Evolutionary conservation across 2,797 vertebrate genomes (phyloP).

Genomic region (Sylvia borin): DNA sequence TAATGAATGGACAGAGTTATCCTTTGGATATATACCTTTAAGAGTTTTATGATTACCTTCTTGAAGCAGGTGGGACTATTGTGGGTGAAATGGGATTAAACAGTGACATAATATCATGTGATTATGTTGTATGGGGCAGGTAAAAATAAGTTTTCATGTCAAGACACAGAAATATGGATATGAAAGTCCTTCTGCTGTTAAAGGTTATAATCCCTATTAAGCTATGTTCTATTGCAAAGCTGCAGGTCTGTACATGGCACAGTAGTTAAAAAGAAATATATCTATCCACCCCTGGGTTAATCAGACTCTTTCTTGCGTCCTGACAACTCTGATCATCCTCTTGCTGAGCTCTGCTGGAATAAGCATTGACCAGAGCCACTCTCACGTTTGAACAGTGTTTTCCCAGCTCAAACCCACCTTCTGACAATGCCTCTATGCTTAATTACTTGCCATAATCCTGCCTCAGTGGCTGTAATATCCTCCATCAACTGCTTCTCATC

Average conservation of each 20-base stretch:
- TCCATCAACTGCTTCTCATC: background rate
- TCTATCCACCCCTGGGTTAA: background rate
- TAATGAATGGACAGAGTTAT: conserved; percentile 8
- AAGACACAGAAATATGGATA: background rate
- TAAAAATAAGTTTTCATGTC: background rate
- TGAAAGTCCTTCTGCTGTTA: background rate
- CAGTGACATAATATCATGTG: background rate
- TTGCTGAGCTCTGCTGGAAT: background rate
- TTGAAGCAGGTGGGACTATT: background rate
- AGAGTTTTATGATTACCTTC: background rate
- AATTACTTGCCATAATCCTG: background rate
- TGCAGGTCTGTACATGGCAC: fast-evolving
- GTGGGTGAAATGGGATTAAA: background rate
- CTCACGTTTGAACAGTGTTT: background rate
- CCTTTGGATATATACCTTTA: conserved; percentile 3
- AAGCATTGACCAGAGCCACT: background rate
- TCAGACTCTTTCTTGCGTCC: background rate
- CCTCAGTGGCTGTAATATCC: background rate
- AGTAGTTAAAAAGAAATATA: background rate
- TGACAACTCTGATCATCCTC: background rate
- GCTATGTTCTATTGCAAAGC: background rate
- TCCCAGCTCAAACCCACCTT: background rate
- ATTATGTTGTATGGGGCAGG: background rate
- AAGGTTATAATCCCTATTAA: background rate
- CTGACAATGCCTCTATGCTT: background rate